Percentiles rank a stretch among this genome's conserved stretches.
Evolutionary conservation across 1,140 invertebrate species (phyloP).

Genomic region (Drosophila eugracilis): DNA sequence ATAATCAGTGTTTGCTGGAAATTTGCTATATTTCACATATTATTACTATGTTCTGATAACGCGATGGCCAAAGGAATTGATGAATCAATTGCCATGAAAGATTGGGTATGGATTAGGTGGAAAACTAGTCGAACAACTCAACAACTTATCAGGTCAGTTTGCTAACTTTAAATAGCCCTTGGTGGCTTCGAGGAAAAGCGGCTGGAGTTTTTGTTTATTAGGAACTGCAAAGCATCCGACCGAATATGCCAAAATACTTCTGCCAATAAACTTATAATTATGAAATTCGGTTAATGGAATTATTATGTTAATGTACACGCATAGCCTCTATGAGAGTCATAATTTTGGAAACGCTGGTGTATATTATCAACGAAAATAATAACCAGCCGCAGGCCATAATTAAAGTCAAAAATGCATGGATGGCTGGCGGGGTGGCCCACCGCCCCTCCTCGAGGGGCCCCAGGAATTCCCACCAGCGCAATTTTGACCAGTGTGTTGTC

Average conservation of each 20-base stretch:
- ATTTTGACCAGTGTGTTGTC: not conserved
- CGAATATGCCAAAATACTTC: not conserved
- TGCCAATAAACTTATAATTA: constrained; percentile 19
- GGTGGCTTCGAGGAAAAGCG: constrained; percentile 28
- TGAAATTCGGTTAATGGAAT: constrained; percentile 52
- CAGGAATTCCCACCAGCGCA: constrained; percentile 13
- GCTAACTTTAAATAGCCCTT: constrained; percentile 27
- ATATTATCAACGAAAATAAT: constrained; percentile 63
- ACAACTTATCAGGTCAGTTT: constrained; percentile 30
- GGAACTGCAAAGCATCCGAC: constrained; percentile 11
- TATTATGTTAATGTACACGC: constrained; percentile 60
- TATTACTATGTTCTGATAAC: constrained; percentile 40
- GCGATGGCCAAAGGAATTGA: constrained; percentile 19
- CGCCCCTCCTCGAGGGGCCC: not conserved
- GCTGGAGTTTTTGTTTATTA: constrained; percentile 4
- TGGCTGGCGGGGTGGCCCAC: constrained; percentile 6
- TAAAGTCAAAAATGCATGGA: constrained; percentile 28
- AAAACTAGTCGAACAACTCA: constrained; percentile 19
- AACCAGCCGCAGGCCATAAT: constrained; percentile 45
- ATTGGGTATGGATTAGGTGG: constrained; percentile 46
- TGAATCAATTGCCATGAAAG: constrained; percentile 65
- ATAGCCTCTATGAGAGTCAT: not conserved
- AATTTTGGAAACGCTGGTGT: constrained; percentile 23
- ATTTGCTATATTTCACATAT: constrained; percentile 26
- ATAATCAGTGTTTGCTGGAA: constrained; percentile 50